Evolutionary conservation across 2,888 invertebrate species (phyloP), one percentile per base, ranked within the genome.

Genomic region (Chrysotoxum bicinctum): DNA sequence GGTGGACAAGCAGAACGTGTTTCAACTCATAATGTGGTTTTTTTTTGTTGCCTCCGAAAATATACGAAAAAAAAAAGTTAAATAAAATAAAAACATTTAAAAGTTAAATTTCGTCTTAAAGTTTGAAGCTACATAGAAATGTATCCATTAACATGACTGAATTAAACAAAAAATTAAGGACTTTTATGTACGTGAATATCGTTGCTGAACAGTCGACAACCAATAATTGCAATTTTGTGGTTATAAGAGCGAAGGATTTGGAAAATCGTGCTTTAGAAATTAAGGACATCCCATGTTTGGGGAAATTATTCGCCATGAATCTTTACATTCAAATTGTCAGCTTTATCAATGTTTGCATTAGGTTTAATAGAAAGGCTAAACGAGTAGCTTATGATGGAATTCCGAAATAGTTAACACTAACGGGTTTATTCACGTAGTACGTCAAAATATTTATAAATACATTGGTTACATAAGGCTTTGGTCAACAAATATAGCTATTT

Each of bases 1-100:
- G 66, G 62, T 45, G 30, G 62, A 66, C 32, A 50, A 21, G 16
- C 21, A 50, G 21, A 66, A 50, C 66, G 66, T 66, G 66, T 50
- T 50, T 14, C 32, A 35, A 35, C n/a, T 66, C 32, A 50, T 35
- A 66, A 66, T n/a, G 21, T 66, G 64, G 26, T 26, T 26, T 19
- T 45, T 45, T 64, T 43, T 45, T 19, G 32, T 43, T 58, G 32
- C 35, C 37, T 14, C 14, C 35, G 7, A 14, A 21, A 56, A 56
- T 21, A 14, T 12, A 14, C n/a, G 32, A 40, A 60, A 60, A 23
- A 60, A 23, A 26, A 40, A 37, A 43, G 58, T 56, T 1, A 60
- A 26, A 60, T 60, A 60, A 40, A 40, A 60, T n/a, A n/a, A 60
- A 40, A 40, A 60, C 23, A n/a, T 40, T 60, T 23, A n/a, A 45